phyloP scores from a whole-genome alignment of 1,140 invertebrate species.

The Leptinotarsa lineolata region DNA sequence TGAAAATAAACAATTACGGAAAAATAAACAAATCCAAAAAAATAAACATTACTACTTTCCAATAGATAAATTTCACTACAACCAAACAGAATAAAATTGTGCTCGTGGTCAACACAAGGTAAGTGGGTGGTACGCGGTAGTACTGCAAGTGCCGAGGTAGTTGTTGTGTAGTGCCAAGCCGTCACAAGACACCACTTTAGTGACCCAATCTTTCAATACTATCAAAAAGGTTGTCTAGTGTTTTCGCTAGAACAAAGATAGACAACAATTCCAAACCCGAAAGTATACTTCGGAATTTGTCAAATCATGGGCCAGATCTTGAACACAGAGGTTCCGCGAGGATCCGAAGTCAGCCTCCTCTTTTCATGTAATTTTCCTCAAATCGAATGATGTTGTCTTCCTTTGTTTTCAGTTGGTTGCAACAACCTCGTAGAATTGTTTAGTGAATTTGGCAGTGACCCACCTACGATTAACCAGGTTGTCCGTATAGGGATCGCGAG shows the following conservation, averaged over 20 bases:
- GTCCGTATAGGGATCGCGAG: constrained; percentile 90
- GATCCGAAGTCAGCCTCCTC: background rate
- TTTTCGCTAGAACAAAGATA: constrained; percentile 17
- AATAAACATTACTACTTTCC: too few relatives aligned
- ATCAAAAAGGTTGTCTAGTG: background rate
- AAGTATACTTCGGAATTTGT: background rate
- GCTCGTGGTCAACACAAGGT: constrained; percentile 12
- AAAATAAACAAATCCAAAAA: too few relatives aligned
- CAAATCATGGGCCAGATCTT: background rate
- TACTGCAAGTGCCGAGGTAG: constrained; percentile 46
- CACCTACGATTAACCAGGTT: constrained; percentile 94
- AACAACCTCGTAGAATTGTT: constrained; percentile 16
- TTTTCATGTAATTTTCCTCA: background rate
- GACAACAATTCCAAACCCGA: constrained; percentile 12
- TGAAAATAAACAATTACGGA: too few relatives aligned
- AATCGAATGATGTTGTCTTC: constrained; percentile 1
- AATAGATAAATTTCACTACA: too few relatives aligned
- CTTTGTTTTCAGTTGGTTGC: constrained; percentile 10
- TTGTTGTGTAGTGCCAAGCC: constrained; percentile 47
- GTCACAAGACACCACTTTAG: constrained; percentile 46
- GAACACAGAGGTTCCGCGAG: background rate
- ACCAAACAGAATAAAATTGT: constrained; percentile 5
- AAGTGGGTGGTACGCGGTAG: constrained; percentile 19
- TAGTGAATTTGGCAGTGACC: constrained; percentile 39
- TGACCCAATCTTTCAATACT: constrained; percentile 16